These are phyloP conservation scores for Nomada goodeniana DNA, from an alignment of 2,888 invertebrate genomes.

Conservation along the genomic window DNA sequence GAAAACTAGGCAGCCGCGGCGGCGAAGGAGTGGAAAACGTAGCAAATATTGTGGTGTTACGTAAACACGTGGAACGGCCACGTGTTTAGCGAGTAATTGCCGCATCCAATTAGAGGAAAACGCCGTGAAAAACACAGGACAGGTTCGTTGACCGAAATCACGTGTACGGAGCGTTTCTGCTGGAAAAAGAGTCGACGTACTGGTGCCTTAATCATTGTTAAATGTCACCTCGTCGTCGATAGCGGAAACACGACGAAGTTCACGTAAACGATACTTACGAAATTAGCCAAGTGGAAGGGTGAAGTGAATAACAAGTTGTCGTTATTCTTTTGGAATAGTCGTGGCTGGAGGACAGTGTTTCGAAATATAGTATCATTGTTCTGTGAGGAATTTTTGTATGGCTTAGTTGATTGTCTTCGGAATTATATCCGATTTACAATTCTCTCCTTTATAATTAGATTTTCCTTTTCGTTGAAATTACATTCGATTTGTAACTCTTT, in stretches of 20 bases:
- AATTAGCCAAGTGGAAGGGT: background rate
- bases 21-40: background rate
- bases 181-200: background rate
- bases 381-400: too few relatives aligned
- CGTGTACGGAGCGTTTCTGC: background rate
- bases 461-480: too few relatives aligned
- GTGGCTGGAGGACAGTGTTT: background rate
- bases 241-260: background rate
- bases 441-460: too few relatives aligned
- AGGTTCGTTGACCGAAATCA: constrained; percentile 41
- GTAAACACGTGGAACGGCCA: constrained; percentile 19
- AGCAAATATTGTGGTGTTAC: constrained; percentile 17
- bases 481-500: too few relatives aligned
- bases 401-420: too few relatives aligned
- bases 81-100: constrained; percentile 22
- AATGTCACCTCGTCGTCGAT: background rate
- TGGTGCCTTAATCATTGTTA: background rate
- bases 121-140: constrained; percentile 24
- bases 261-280: constrained; percentile 1
- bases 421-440: too few relatives aligned
- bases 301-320: background rate
- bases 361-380: background rate
- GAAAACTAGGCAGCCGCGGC: background rate
- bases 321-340: background rate
- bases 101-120: constrained; percentile 37